Evolutionary conservation across 2,888 invertebrate genomes (phyloP).

Genomic region (Allacma fusca): DNA sequence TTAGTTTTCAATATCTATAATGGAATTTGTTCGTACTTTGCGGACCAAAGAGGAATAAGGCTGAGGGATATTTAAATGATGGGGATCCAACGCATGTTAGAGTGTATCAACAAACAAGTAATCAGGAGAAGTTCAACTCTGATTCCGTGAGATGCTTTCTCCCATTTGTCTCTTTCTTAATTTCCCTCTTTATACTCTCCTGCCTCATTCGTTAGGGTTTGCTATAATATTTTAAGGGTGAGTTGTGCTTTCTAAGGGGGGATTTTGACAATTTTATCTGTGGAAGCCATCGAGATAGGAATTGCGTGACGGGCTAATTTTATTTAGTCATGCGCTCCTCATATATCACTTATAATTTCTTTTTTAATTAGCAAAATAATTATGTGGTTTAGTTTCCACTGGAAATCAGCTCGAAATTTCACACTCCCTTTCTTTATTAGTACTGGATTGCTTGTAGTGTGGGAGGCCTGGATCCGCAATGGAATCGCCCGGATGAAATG

Average conservation of each 20-base stretch:
- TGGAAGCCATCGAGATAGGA: not conserved
- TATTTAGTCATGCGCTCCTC: not conserved
- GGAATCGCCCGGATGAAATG: too few species aligned
- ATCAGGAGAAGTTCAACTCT: not conserved
- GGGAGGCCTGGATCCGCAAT: too few species aligned
- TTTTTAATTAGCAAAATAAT: conserved; percentile 2
- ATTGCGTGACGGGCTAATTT: conserved; percentile 11
- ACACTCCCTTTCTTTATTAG: too few species aligned
- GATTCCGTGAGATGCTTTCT: not conserved
- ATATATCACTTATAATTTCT: not conserved
- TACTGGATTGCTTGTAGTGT: too few species aligned
- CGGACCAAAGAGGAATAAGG: too few species aligned
- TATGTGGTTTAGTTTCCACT: not conserved
- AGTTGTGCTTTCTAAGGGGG: not conserved
- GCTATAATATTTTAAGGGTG: not conserved
- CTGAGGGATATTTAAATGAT: not conserved
- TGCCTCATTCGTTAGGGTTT: not conserved
- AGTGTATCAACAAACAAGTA: conserved; percentile 13
- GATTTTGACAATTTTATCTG: conserved; percentile 7
- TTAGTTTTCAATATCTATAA: conserved; percentile 22
- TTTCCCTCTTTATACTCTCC: not conserved
- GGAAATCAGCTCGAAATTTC: too few species aligned
- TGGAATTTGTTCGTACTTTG: conserved; percentile 20
- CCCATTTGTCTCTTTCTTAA: not conserved
- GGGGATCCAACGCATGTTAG: too few species aligned